Conservation (phyloP, 2,888 invertebrate genomes). For the Corbicula japonica region DNA sequence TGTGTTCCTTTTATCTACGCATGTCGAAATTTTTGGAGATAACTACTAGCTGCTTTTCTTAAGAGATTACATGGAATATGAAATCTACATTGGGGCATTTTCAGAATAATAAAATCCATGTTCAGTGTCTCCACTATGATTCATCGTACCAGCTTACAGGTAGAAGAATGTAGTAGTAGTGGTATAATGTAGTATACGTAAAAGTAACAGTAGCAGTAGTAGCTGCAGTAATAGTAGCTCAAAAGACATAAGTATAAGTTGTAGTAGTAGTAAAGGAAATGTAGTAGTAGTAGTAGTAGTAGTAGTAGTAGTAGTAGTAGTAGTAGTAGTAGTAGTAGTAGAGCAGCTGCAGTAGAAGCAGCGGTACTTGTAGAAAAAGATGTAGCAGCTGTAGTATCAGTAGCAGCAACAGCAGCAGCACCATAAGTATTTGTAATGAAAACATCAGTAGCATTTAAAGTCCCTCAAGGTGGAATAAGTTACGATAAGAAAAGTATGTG, state of each 20-base stretch:
- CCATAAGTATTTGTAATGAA: not conserved
- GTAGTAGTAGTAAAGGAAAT: not conserved
- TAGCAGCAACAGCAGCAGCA: not conserved
- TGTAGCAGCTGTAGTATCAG: not conserved
- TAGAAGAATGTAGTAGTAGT: not conserved
- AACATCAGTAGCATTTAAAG: not conserved
- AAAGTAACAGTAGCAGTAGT: not conserved
- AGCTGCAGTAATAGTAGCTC: not conserved
- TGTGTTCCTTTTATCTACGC: no score
- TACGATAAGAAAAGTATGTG: no score
- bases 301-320: not conserved
- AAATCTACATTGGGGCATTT: no score
- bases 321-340: slow-evolving; percentile 4
- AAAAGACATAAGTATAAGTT: not conserved
- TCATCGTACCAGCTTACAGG: no score
- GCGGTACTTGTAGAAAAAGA: no score
- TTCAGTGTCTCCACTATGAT: no score
- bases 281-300: not conserved
- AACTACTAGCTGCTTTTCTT: no score
- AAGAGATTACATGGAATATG: no score
- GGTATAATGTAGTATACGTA: not conserved
- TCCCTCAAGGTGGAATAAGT: no score
- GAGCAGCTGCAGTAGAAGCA: no score
- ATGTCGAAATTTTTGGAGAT: no score
- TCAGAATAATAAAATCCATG: no score